Percentiles rank a stretch among this genome's conserved stretches.
phyloP scores from a whole-genome alignment of 2,113 vertebrate species.

The Struthio camelus region DNA sequence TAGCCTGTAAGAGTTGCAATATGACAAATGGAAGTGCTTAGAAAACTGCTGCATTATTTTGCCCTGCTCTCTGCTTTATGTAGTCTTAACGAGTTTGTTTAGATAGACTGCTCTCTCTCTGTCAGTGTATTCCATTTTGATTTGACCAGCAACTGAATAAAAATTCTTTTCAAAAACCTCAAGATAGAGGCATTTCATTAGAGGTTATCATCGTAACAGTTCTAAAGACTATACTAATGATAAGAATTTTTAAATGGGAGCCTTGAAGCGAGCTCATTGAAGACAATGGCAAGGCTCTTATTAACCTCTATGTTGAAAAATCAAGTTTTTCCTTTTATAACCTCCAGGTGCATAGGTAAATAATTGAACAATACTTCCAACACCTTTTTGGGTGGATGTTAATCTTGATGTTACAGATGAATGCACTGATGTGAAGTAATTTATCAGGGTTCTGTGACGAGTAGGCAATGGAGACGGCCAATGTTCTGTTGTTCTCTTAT shows the following conservation, averaged over 20 bases:
- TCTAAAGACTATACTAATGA: background rate
- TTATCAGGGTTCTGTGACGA: background rate
- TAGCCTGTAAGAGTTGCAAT: background rate
- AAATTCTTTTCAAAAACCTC: background rate
- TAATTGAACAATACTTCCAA: background rate
- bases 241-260: background rate
- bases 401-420: background rate
- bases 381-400: rapidly evolving
- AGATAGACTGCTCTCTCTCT: background rate
- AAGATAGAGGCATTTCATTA: background rate
- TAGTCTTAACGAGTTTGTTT: background rate
- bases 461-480: background rate
- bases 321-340: background rate
- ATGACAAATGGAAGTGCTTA: background rate
- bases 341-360: background rate
- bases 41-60: background rate
- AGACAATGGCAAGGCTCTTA: background rate
- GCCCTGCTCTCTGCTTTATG: background rate
- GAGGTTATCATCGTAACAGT: background rate
- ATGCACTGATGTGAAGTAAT: background rate
- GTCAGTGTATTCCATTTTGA: background rate
- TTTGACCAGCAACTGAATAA: background rate
- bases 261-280: background rate
- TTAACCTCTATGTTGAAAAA: background rate
- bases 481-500: background rate